phyloP scores from a whole-genome alignment of 2,113 vertebrate species.

The Catagonus wagneri region DNA sequence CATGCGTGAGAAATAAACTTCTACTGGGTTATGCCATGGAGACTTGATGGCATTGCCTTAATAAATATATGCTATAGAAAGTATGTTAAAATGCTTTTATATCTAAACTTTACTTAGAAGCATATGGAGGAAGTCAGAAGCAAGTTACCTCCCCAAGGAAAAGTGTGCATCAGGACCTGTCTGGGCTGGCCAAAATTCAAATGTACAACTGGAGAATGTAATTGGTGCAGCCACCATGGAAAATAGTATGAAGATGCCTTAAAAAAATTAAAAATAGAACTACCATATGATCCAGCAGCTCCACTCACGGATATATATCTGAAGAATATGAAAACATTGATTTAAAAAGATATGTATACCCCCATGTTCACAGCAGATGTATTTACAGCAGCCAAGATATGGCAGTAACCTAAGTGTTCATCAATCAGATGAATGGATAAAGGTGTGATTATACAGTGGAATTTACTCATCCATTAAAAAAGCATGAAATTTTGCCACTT shows the following conservation, averaged over 20 bases:
- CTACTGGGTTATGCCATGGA: neutral
- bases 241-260: neutral
- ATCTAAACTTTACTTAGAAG: neutral
- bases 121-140: neutral
- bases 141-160: neutral
- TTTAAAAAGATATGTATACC: neutral
- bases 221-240: neutral
- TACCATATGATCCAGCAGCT: neutral
- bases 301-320: neutral
- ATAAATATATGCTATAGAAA: neutral
- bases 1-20: neutral
- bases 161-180: neutral
- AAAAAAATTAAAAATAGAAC: neutral
- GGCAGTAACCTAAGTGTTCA: too few species aligned
- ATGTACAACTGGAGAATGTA: neutral
- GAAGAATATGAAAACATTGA: neutral
- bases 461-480: neutral
- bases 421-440: too few species aligned
- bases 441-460: neutral
- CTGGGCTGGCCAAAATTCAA: neutral
- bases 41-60: neutral
- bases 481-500: neutral
- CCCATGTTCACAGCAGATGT: neutral
- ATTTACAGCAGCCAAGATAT: neutral
- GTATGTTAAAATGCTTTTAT: slow-evolving; percentile 13